phyloP scores from a whole-genome alignment of 1,140 invertebrate genomes.

The Eumeta japonica region DNA sequence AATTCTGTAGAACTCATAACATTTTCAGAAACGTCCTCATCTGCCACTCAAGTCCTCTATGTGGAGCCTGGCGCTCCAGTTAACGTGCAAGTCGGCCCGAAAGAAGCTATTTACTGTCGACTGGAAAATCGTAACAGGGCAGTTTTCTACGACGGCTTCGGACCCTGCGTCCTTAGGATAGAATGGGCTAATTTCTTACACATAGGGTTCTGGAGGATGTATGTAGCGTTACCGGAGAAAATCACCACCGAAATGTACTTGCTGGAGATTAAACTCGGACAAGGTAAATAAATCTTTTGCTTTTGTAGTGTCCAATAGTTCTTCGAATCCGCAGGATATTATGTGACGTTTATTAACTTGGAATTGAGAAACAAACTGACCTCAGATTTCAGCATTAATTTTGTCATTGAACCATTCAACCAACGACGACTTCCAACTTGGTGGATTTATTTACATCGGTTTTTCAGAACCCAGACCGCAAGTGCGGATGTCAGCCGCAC shows the following conservation, averaged over 20 bases:
- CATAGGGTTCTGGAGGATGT: slow-evolving; percentile 26
- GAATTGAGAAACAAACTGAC: not conserved
- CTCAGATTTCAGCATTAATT: not conserved
- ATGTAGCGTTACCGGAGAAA: slow-evolving; percentile 21
- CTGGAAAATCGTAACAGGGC: slow-evolving; percentile 12
- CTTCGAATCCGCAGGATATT: no score
- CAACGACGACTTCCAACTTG: no score
- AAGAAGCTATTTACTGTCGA: slow-evolving; percentile 30
- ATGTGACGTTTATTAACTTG: no score
- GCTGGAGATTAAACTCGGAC: slow-evolving; percentile 17
- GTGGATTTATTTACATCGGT: not conserved
- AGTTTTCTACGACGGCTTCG: slow-evolving; percentile 29
- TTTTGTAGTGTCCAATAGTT: no score
- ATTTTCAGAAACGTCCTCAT: no score
- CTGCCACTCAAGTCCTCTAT: no score
- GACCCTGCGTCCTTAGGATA: slow-evolving; percentile 25
- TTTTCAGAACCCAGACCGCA: not conserved
- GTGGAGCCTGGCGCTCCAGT: slow-evolving; percentile 18
- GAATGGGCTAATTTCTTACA: slow-evolving; percentile 19
- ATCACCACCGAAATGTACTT: slow-evolving; percentile 18
- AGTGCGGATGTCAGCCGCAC: not conserved
- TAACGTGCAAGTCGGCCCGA: slow-evolving; percentile 21
- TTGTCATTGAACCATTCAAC: not conserved
- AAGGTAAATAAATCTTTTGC: slow-evolving; percentile 19
- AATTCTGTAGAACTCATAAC: no score